Conservation (phyloP, 1,140 invertebrate genomes). For the Drosophila fuyamai region DNA sequence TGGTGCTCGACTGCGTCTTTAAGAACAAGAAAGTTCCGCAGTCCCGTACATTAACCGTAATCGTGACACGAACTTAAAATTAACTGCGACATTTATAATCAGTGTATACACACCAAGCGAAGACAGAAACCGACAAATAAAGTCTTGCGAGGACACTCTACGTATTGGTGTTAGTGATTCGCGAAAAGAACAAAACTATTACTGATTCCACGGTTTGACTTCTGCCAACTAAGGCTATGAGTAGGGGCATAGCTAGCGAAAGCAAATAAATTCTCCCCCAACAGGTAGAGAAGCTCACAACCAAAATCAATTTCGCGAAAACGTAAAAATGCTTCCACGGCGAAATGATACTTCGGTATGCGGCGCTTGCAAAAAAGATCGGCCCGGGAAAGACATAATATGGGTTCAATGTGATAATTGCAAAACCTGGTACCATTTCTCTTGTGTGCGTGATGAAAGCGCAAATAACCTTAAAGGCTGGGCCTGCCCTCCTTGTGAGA, state of each 20-base stretch:
- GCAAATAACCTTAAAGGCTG: too few relatives aligned
- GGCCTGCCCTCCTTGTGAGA: background rate
- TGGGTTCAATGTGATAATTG: background rate
- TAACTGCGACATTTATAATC: too few relatives aligned
- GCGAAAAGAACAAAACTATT: background rate
- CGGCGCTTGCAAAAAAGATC: background rate
- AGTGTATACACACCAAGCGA: too few relatives aligned
- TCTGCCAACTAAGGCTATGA: background rate
- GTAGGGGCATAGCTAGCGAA: constrained; percentile 2
- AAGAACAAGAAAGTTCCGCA: too few relatives aligned
- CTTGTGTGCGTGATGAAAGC: background rate
- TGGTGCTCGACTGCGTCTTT: too few relatives aligned
- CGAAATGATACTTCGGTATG: background rate
- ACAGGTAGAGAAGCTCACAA: background rate
- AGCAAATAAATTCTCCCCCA: constrained; percentile 3
- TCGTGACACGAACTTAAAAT: too few relatives aligned
- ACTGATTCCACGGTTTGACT: too few relatives aligned
- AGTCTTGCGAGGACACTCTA: too few relatives aligned
- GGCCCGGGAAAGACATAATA: background rate
- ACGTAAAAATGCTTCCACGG: background rate
- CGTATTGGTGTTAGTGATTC: too few relatives aligned
- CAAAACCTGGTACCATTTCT: background rate
- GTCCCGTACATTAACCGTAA: too few relatives aligned
- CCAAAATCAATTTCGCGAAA: too few relatives aligned
- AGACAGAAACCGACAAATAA: too few relatives aligned